Evolutionary conservation across 2,113 vertebrate genomes (phyloP), one percentile per base, ranked within the genome.

Genomic region (Ahaetulla prasina): DNA sequence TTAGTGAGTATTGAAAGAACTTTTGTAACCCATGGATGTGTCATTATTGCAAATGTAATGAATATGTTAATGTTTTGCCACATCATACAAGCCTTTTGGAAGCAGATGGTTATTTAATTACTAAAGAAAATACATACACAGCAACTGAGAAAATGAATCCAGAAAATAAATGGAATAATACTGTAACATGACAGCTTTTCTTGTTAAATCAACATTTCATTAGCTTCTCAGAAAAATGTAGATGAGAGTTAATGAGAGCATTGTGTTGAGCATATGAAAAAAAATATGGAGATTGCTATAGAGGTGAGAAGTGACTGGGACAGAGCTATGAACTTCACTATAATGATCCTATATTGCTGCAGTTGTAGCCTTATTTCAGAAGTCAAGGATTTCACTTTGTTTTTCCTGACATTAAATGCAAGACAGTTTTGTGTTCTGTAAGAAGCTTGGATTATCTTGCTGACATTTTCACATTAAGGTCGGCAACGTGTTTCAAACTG

Each of bases 111-210:
- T 94, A 39, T 96, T 94, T 91, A 95, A 85, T 95, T 43, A 1
- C 94, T 97, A 87, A 89, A 93, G 90, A 91, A 92, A 94, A 52
- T 12, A 96, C 92, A 60, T 35, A 49, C 93, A 91, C 91, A 96
- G 63, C 92, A 93, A 92, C 90, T 0, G 92, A 93, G 95, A 96
- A 93, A 96, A 92, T 84, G 88, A 96, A 97, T 90, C 93, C 85
- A 93, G 93, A 84, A 80, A 95, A 96, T 95, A 96, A 92, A 95
- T 60, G 93, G 95, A 97, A 90, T 96, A 95, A 94, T 95, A 96
- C 94, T 96, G 95, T 97, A 96, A 95, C 96, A 93, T 96, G 94
- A 85, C 94, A 97, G 93, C 68, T 93, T 97, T 96, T 96, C 89
- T 94, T 93, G 95, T 95, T 90, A 96, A 50, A 95, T 96, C 95